Percentiles rank a stretch among this genome's conserved stretches.
Evolutionary conservation across 2,888 invertebrate genomes (phyloP).

Genomic region (Dryadula phaetusa): DNA sequence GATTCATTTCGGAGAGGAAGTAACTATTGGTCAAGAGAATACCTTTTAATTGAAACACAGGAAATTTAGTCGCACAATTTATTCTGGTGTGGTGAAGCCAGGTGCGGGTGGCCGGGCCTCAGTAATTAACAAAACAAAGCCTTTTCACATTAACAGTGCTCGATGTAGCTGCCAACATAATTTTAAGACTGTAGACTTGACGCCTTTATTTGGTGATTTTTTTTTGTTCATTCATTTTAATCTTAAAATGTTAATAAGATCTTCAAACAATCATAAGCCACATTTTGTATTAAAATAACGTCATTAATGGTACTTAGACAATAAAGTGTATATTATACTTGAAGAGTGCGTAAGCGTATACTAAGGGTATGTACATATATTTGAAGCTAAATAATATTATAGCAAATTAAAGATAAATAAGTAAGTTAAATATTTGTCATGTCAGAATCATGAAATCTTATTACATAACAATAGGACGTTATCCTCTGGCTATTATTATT

Average conservation of each 20-base stretch:
- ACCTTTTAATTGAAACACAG: constrained; percentile 72
- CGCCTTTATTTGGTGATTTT: constrained; percentile 30
- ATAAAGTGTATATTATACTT: too few species aligned
- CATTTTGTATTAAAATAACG: too few species aligned
- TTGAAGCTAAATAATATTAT: too few species aligned
- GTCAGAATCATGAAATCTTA: neutral
- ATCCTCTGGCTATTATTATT: constrained; percentile 4
- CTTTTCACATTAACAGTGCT: constrained; percentile 71
- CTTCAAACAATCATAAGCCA: too few species aligned
- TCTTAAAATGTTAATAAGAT: constrained; percentile 15
- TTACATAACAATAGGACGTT: neutral
- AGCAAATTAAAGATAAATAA: neutral
- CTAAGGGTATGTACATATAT: too few species aligned
- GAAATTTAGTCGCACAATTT: constrained; percentile 69
- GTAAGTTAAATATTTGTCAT: neutral
- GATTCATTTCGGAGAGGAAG: constrained; percentile 28
- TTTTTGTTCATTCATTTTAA: constrained; percentile 26
- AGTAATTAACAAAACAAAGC: constrained; percentile 79
- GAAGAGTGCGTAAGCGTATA: too few species aligned
- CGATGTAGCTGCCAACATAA: constrained; percentile 60
- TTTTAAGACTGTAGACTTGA: constrained; percentile 34
- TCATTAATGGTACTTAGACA: too few species aligned
- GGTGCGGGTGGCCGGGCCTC: constrained; percentile 65
- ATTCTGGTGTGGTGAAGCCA: constrained; percentile 70
- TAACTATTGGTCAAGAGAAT: constrained; percentile 36